Evolutionary conservation across 2,797 vertebrate species (phyloP), one percentile per base, ranked within the genome.

Genomic region (Novumbra hubbsi): DNA sequence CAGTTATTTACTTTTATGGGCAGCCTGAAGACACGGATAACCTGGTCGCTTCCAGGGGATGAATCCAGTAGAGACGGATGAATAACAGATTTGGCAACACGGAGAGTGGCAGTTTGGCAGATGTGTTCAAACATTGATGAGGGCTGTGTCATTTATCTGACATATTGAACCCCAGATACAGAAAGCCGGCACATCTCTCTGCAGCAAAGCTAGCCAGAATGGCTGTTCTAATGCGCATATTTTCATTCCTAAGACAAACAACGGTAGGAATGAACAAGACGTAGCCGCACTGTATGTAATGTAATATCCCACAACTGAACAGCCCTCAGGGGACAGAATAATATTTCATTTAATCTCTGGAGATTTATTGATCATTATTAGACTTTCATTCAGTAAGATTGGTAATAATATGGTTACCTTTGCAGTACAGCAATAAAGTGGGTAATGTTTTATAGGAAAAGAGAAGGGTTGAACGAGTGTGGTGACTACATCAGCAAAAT

Each of bases 191-290:
- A 77, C 71, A 55, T 74, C 30, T 78, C 74, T 84, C 68, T 55
- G 74, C 64, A 60, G 80, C 81, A 73, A 84, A 89, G 72, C 81
- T 78, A 81, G 81, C 41, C 71, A 45, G 48, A 65, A 41, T 71
- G 30, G 71, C 71, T 67, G 64, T 75, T 73, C 24, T 84, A 72
- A 80, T 82, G 87, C 76, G 77, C 83, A 41, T 74, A 80, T 71
- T 70, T 81, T 86, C 74, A 84, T 81, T 72, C 76, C 49, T 21
- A 17, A 11, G 50, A 24, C n/a, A n/a, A n/a, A n/a, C n/a, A n/a
- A n/a, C n/a, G n/a, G n/a, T n/a, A 50, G 68, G 16, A 28, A 66
- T 30, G 15, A 4, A 66, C 5, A 66, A 66, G 64, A 34, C 32
- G 15, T 32, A 5, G 17, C 30, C 32, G 16, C 30, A 21, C 55